Evolutionary conservation across 2,888 invertebrate genomes (phyloP).

Genomic region (Lithophane ornitopus): DNA sequence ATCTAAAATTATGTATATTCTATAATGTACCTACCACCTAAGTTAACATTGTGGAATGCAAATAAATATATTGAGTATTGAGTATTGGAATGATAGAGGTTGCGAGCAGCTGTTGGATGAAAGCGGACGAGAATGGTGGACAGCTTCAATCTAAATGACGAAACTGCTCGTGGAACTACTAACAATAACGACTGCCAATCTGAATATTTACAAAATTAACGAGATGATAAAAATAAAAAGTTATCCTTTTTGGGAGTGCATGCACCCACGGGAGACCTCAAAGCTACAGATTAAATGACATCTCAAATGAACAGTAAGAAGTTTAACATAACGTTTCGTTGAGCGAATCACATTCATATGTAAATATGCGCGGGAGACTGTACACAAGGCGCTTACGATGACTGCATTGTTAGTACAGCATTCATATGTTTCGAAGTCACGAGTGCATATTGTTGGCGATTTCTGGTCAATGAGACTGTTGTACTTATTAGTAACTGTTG

Average conservation of each 20-base stretch:
- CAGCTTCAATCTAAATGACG: conserved; percentile 2
- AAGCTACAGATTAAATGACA: conserved; percentile 48
- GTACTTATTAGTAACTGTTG: conserved; percentile 40
- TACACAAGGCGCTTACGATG: conserved; percentile 60
- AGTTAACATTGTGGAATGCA: no score
- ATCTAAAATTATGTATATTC: no score
- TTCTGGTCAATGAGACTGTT: conserved; percentile 51
- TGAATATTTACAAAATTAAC: conserved; percentile 45
- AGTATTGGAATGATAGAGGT: not conserved
- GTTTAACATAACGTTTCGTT: conserved; percentile 70
- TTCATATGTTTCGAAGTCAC: conserved; percentile 60
- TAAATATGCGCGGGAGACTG: conserved; percentile 69
- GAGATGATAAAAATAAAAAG: conserved; percentile 27
- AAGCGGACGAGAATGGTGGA: not conserved
- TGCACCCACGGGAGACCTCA: conserved; percentile 37
- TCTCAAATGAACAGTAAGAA: conserved; percentile 69
- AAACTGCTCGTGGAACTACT: not conserved
- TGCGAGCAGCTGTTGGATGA: not conserved
- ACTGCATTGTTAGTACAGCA: conserved; percentile 61
- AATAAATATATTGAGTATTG: no score
- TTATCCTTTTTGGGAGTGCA: conserved; percentile 25
- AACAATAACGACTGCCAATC: conserved; percentile 22
- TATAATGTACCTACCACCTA: no score
- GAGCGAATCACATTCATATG: conserved; percentile 76
- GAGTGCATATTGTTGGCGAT: conserved; percentile 48